Base-by-base conservation (phyloP, 2,888 invertebrate species). In the Drosophila borborema region DNA sequence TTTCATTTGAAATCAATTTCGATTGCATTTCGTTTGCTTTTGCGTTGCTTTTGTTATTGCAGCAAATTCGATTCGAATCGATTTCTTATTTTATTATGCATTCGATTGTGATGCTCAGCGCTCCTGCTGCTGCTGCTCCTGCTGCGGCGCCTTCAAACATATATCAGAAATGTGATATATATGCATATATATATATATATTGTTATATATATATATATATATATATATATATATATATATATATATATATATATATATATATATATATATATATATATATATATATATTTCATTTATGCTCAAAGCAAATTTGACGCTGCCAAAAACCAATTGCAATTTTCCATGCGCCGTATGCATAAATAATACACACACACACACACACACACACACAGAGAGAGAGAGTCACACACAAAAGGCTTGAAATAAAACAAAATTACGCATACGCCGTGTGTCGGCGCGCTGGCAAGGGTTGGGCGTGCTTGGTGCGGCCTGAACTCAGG, bases 251-350 rank as follows among this genome's bases (percentile, higher is more conserved):
- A 72, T 71, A 67, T 61, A 65, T 51, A 31, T 49, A 46, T 46
- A 46, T 46, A 62, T 28, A 34, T 61, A 63, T 14, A 18, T 41
- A 64, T 18, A 66, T 70, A 64, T 66, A 73, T 71, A 70, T 68
- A 70, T 80, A 73, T 71, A 68, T 72, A 74, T 80, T 80, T 80
- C 73, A 88, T 85, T 77, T 74, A 72, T 77, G 80, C 74, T 80
- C 78, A 81, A 81, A 77, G 80, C 80, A 85, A 87, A 85, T 86
- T 86, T 88, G 71, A 66, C 49, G 72, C 72, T 74, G 72, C 68
- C 86, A 83, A 77, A 89, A 89, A 81, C 79, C 89, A 89, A 86
- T 85, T 85, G 85, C 89, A 88, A 85, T 88, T 86, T 81, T 84
- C 80, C 87, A 86, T 81, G 84, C 80, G 80, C 81, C 67, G 81